A percentile compares a stretch with the other conserved stretches of the same genome.
phyloP scores from a whole-genome alignment of 2,797 vertebrate genomes.

The Xenentodon cancila region DNA sequence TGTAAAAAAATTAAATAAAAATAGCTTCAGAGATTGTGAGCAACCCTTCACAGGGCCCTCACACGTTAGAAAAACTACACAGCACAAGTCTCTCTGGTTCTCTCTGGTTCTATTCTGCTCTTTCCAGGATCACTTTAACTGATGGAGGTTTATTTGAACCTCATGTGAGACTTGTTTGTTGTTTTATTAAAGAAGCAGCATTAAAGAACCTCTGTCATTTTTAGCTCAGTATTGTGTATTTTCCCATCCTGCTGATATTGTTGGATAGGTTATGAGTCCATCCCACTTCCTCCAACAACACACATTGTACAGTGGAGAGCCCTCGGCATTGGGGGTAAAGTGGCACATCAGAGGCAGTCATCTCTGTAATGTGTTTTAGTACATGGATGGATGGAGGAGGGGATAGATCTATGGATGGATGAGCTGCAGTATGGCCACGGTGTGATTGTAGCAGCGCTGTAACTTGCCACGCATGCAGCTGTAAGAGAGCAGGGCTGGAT shows the following conservation, averaged over 20 bases:
- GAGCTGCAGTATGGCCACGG: constrained; percentile 57
- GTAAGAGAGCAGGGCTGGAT: constrained; percentile 20
- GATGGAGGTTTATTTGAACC: background rate
- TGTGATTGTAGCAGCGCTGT: constrained; percentile 36
- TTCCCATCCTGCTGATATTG: background rate
- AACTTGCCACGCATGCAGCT: constrained; percentile 40
- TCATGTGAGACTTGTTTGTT: background rate
- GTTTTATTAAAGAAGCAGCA: background rate
- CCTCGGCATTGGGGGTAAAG: constrained; percentile 47
- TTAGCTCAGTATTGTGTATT: background rate
- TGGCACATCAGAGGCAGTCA: constrained; percentile 72
- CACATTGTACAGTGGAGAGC: constrained; percentile 41
- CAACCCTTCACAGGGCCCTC: too few species aligned
- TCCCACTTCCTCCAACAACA: constrained; percentile 21
- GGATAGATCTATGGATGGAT: constrained; percentile 60
- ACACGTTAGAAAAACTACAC: too few species aligned
- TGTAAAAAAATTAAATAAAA: too few species aligned
- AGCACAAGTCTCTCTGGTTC: too few species aligned
- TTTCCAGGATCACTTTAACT: too few species aligned
- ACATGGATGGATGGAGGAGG: constrained; percentile 64
- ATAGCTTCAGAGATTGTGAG: too few species aligned
- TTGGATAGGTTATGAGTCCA: constrained; percentile 12
- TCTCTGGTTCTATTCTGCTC: too few species aligned
- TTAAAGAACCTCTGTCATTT: too few species aligned
- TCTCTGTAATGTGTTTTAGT: constrained; percentile 76